These are phyloP conservation scores for Amazonetta brasiliensis DNA, from an alignment of 2,797 vertebrate species.

Conservation along the genomic window DNA sequence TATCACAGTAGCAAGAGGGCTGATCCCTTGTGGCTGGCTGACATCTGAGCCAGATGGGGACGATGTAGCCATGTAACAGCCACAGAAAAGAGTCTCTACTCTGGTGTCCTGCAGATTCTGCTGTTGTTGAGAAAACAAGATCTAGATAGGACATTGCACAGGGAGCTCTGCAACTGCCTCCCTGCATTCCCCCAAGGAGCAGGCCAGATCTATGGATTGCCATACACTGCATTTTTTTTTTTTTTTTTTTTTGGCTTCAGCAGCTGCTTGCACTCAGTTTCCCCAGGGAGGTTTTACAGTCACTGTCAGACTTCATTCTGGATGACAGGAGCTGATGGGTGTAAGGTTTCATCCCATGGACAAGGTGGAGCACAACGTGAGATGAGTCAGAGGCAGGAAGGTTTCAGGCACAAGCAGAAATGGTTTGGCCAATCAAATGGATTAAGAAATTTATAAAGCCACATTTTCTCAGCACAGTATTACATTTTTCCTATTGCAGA, in stretches of 20 bases:
- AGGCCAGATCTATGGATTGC: neutral
- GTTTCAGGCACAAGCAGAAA: neutral
- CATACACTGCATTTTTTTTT: neutral
- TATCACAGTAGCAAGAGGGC: neutral
- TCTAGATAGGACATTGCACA: fast-evolving
- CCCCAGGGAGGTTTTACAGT: constrained; percentile 2
- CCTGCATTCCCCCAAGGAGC: neutral
- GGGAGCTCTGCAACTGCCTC: neutral
- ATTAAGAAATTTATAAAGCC: neutral
- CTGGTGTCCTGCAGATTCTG: neutral
- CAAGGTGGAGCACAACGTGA: neutral
- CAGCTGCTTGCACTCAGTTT: neutral
- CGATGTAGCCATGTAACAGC: neutral
- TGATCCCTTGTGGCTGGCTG: neutral
- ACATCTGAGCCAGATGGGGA: neutral
- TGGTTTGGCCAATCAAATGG: neutral
- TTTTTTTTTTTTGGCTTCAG: neutral
- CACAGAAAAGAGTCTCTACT: neutral
- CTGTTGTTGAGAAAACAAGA: neutral
- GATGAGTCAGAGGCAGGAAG: constrained; percentile 11
- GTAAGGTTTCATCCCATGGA: constrained; percentile 21
- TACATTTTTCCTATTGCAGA: neutral
- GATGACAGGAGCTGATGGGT: neutral
- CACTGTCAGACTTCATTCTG: constrained; percentile 42
- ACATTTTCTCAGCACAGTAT: neutral